phyloP scores from a whole-genome alignment of 2,888 invertebrate species.

The Nemapogon koenigi region DNA sequence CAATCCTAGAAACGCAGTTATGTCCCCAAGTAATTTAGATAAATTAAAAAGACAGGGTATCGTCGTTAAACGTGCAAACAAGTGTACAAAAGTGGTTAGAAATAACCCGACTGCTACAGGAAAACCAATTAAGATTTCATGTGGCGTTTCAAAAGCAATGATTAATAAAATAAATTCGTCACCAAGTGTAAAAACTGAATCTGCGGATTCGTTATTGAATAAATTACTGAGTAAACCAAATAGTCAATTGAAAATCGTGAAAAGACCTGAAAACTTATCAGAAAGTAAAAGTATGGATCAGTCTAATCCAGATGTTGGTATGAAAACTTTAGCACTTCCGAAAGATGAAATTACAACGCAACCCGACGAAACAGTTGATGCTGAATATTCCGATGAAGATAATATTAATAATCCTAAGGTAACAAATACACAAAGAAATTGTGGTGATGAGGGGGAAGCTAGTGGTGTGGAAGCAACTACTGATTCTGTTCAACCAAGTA shows the following conservation, averaged over 20 bases:
- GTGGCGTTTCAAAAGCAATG: background rate
- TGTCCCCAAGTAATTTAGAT: constrained; percentile 32
- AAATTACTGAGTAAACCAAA: constrained; percentile 46
- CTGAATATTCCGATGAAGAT: no score
- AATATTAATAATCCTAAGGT: no score
- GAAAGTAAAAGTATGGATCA: constrained; percentile 15
- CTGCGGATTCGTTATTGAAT: constrained; percentile 38
- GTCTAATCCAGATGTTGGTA: background rate
- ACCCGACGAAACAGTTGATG: no score
- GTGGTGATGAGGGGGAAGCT: no score
- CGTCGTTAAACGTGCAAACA: constrained; percentile 29
- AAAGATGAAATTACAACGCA: no score
- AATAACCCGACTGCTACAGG: background rate
- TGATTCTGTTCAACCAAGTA: no score
- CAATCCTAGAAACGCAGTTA: constrained; percentile 16
- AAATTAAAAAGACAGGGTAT: constrained; percentile 51
- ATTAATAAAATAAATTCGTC: constrained; percentile 16
- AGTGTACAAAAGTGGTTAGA: background rate
- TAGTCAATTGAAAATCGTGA: constrained; percentile 49
- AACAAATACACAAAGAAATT: no score
- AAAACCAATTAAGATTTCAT: constrained; percentile 3
- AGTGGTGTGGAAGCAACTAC: no score
- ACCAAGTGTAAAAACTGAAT: constrained; percentile 13
- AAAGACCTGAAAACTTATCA: constrained; percentile 27
- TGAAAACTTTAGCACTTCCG: no score